Conservation (phyloP, 2,113 vertebrate genomes). For the Poecilia latipinna region DNA sequence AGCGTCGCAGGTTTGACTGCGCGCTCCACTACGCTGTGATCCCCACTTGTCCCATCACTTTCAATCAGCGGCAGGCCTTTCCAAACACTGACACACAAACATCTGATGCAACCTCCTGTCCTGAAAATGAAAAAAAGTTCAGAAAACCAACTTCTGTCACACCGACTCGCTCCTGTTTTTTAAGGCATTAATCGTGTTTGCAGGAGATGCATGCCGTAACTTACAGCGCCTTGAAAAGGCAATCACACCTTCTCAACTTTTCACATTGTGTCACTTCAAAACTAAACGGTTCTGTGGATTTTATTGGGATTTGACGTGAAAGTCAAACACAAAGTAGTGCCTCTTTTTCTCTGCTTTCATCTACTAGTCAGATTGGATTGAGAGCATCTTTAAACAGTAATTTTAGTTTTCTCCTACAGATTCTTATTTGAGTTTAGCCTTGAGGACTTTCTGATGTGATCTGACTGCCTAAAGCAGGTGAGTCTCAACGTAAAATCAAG, state of each 20-base stretch:
- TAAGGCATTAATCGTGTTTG: slow-evolving; percentile 71
- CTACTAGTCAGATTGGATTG: too few relatives aligned
- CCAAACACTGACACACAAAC: not conserved
- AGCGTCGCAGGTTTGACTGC: slow-evolving; percentile 21
- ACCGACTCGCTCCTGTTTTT: slow-evolving; percentile 40
- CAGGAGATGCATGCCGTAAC: slow-evolving; percentile 23
- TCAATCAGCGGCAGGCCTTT: slow-evolving; percentile 11
- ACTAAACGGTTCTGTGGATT: not conserved
- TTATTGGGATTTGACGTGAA: not conserved
- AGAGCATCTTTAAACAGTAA: too few relatives aligned
- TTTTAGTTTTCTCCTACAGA: too few relatives aligned
- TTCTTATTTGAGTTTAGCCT: too few relatives aligned
- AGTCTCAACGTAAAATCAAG: too few relatives aligned
- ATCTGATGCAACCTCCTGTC: slow-evolving; percentile 27
- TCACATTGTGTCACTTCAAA: not conserved
- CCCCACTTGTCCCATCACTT: slow-evolving; percentile 25
- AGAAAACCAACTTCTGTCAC: not conserved
- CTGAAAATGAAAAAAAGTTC: not conserved
- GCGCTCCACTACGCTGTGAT: slow-evolving; percentile 15
- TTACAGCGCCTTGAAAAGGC: not conserved
- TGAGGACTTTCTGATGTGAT: too few relatives aligned
- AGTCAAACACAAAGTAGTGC: not conserved
- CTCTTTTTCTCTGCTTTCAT: too few relatives aligned
- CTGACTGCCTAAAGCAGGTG: too few relatives aligned
- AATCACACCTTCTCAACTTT: not conserved